These are phyloP conservation scores for Chrysomallon squamiferum DNA, from an alignment of 1,140 invertebrate genomes.

Conservation along the genomic window DNA sequence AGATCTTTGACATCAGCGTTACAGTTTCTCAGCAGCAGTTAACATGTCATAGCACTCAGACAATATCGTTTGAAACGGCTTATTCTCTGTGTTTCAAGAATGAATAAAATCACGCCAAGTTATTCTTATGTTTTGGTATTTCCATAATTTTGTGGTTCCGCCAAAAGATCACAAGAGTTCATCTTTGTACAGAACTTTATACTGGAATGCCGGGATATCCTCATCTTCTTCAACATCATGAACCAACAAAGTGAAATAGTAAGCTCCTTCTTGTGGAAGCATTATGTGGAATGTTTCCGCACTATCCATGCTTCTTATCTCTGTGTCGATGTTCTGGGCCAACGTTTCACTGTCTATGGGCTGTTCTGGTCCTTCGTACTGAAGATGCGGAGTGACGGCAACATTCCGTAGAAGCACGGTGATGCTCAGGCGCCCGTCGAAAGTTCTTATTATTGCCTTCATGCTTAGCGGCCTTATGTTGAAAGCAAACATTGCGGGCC, in stretches of 20 bases:
- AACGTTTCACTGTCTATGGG: slow-evolving; percentile 38
- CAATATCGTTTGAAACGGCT: too few relatives aligned
- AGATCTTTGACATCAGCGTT: too few relatives aligned
- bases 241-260: slow-evolving; percentile 50
- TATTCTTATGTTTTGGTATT: too few relatives aligned
- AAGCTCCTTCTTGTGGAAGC: slow-evolving; percentile 50
- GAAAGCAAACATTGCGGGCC: slow-evolving; percentile 55
- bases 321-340: slow-evolving; percentile 47
- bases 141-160: too few relatives aligned
- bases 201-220: slow-evolving; percentile 51
- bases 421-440: slow-evolving; percentile 48
- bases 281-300: slow-evolving; percentile 53
- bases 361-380: slow-evolving; percentile 47
- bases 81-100: too few relatives aligned
- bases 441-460: slow-evolving; percentile 48
- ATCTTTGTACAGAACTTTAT: slow-evolving; percentile 46
- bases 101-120: too few relatives aligned
- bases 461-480: slow-evolving; percentile 52
- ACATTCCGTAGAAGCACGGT: slow-evolving; percentile 47
- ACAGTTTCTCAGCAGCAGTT: too few relatives aligned
- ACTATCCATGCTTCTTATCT: slow-evolving; percentile 50
- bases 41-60: too few relatives aligned
- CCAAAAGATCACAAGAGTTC: slow-evolving; percentile 45
- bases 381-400: slow-evolving; percentile 45
- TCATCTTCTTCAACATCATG: slow-evolving; percentile 46